Evolutionary conservation across 2,113 vertebrate species (phyloP).

Genomic region (Paralichthys olivaceus): DNA sequence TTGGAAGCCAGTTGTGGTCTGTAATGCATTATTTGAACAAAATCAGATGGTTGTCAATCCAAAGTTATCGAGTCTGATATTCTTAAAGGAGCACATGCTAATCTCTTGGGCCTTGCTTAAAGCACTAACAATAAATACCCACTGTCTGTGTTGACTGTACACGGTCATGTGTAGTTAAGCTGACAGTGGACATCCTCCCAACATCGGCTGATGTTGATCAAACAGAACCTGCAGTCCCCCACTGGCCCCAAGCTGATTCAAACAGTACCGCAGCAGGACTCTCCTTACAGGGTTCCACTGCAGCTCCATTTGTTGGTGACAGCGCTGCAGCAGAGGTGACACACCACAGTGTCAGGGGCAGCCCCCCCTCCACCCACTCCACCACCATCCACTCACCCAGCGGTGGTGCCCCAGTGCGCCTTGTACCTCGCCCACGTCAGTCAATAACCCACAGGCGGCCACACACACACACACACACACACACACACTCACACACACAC

Average conservation of each 20-base stretch:
- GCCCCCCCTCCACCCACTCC: slow-evolving; percentile 45
- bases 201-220: slow-evolving; percentile 78
- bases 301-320: slow-evolving; percentile 79
- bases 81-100: not conserved
- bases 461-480: slow-evolving; percentile 27
- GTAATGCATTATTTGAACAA: not conserved
- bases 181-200: slow-evolving; percentile 68
- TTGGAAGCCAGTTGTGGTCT: no score
- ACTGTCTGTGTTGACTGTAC: slow-evolving; percentile 60
- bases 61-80: not conserved
- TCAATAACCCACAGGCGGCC: slow-evolving; percentile 69
- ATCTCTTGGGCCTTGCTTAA: slow-evolving; percentile 3
- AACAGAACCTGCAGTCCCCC: slow-evolving; percentile 73
- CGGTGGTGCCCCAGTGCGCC: slow-evolving; percentile 63
- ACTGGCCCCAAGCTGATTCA: slow-evolving; percentile 73
- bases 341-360: slow-evolving; percentile 71
- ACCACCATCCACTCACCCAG: slow-evolving; percentile 66
- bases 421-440: slow-evolving; percentile 59
- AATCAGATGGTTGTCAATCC: no score
- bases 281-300: slow-evolving; percentile 75
- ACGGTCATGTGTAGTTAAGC: slow-evolving; percentile 66
- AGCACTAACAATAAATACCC: slow-evolving; percentile 20
- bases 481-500: slow-evolving; percentile 23
- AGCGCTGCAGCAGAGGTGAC: slow-evolving; percentile 74
- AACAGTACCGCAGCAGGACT: slow-evolving; percentile 75